These are phyloP conservation scores for Drosophila varians DNA, from an alignment of 1,140 invertebrate genomes.

Conservation along the genomic window DNA sequence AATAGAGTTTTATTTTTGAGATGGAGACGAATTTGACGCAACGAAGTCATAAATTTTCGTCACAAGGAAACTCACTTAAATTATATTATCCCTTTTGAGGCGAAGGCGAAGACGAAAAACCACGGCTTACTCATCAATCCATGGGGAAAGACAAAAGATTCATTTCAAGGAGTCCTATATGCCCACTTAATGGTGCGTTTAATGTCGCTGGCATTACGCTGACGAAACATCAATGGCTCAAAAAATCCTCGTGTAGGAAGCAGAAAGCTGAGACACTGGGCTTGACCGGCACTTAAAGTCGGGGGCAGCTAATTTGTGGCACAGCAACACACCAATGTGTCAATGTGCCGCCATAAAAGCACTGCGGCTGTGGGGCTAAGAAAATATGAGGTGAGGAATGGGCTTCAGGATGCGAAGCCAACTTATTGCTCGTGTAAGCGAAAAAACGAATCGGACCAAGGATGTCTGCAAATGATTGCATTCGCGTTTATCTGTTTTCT, in stretches of 20 bases:
- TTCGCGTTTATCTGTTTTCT: conserved; percentile 29
- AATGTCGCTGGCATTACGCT: conserved; percentile 51
- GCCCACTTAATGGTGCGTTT: conserved; percentile 58
- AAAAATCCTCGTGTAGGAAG: conserved; percentile 56
- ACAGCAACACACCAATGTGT: conserved; percentile 65
- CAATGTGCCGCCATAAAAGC: conserved; percentile 67
- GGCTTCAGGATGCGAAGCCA: conserved; percentile 15
- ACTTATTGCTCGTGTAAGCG: conserved; percentile 74
- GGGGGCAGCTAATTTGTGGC: conserved; percentile 67
- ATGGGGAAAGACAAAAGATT: conserved; percentile 33
- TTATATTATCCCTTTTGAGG: conserved; percentile 63
- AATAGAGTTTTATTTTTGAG: conserved; percentile 55
- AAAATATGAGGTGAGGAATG: not conserved
- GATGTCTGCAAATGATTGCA: conserved; percentile 79
- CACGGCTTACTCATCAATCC: conserved; percentile 18
- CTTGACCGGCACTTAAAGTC: conserved; percentile 30
- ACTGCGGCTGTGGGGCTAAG: not conserved
- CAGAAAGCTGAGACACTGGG: conserved; percentile 1
- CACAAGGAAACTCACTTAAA: conserved; percentile 65
- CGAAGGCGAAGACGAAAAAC: conserved; percentile 14
- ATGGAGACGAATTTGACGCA: conserved; percentile 5
- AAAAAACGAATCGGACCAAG: conserved; percentile 43
- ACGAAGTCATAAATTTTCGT: conserved; percentile 19
- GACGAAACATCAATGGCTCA: conserved; percentile 63
- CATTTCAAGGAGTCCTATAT: conserved; percentile 40